Evolutionary conservation across 2,888 invertebrate species (phyloP).

Genomic region (Macaria liturata): DNA sequence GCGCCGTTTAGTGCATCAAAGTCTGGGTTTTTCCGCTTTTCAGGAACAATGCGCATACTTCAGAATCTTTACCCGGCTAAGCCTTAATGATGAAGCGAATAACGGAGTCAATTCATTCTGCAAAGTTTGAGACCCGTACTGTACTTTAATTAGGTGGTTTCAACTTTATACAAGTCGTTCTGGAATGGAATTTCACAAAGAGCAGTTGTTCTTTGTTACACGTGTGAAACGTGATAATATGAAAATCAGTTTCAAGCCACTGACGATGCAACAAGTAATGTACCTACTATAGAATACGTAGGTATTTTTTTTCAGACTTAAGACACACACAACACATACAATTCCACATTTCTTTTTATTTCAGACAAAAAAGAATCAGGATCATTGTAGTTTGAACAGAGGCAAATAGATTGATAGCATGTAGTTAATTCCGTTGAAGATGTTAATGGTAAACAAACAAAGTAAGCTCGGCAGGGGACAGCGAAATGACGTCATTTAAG

Average conservation of each 20-base stretch:
- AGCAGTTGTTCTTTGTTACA: neutral
- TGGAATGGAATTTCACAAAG: neutral
- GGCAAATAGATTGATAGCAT: too few species aligned
- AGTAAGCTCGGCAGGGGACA: constrained; percentile 13
- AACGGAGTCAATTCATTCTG: constrained; percentile 6
- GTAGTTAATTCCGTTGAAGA: too few species aligned
- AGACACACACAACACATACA: too few species aligned
- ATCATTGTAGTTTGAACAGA: too few species aligned
- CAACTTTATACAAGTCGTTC: neutral
- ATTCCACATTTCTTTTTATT: too few species aligned
- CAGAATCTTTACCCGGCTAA: constrained; percentile 4
- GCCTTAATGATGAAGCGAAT: constrained; percentile 9
- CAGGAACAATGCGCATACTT: constrained; percentile 19
- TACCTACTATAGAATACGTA: too few species aligned
- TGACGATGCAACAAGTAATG: too few species aligned
- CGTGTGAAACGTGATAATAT: neutral
- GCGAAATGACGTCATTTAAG: constrained; percentile 23
- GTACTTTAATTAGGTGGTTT: neutral
- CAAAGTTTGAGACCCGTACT: neutral
- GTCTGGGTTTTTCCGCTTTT: constrained; percentile 29
- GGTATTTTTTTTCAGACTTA: too few species aligned
- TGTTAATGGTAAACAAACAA: constrained; percentile 10
- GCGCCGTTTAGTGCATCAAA: constrained; percentile 20
- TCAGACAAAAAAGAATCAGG: too few species aligned
- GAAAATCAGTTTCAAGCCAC: too few species aligned